These are phyloP conservation scores for Luperina testacea DNA, from an alignment of 2,888 invertebrate genomes.

Conservation along the genomic window DNA sequence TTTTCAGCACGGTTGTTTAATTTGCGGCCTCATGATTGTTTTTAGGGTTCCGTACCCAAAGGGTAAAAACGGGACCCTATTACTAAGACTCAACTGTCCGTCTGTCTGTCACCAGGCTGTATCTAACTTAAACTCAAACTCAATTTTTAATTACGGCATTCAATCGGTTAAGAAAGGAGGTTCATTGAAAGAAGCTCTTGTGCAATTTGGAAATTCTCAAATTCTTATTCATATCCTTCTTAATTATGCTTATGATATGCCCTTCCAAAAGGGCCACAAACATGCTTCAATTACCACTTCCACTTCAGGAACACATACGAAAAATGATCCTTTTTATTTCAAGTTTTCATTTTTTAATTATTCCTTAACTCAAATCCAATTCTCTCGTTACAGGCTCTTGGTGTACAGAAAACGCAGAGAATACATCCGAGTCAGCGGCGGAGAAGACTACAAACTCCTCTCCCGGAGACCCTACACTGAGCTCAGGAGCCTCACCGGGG, in stretches of 20 bases:
- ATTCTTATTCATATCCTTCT: too few relatives aligned
- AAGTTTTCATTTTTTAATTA: not conserved
- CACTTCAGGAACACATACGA: not conserved
- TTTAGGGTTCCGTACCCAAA: not conserved
- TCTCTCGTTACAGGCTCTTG: conserved; percentile 80
- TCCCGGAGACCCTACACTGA: conserved; percentile 84
- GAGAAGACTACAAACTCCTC: conserved; percentile 82
- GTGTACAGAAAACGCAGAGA: conserved; percentile 85
- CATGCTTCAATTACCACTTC: not conserved
- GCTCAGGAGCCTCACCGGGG: conserved; percentile 83
- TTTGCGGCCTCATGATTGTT: conserved; percentile 12
- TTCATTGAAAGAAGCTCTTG: too few relatives aligned
- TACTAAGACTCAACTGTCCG: too few relatives aligned
- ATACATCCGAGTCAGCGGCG: conserved; percentile 71
- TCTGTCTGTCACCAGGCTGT: too few relatives aligned
- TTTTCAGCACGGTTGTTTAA: conserved; percentile 5
- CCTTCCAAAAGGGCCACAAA: too few relatives aligned
- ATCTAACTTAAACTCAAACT: too few relatives aligned
- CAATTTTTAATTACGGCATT: too few relatives aligned
- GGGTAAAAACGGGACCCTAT: too few relatives aligned
- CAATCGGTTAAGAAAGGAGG: too few relatives aligned
- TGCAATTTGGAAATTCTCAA: too few relatives aligned
- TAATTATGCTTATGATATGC: too few relatives aligned
- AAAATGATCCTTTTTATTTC: not conserved
- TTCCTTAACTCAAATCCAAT: conserved; percentile 6